Base-by-base conservation (phyloP, 53 echinoderm and acorn worm genomes). In the Holothuria scabra region DNA sequence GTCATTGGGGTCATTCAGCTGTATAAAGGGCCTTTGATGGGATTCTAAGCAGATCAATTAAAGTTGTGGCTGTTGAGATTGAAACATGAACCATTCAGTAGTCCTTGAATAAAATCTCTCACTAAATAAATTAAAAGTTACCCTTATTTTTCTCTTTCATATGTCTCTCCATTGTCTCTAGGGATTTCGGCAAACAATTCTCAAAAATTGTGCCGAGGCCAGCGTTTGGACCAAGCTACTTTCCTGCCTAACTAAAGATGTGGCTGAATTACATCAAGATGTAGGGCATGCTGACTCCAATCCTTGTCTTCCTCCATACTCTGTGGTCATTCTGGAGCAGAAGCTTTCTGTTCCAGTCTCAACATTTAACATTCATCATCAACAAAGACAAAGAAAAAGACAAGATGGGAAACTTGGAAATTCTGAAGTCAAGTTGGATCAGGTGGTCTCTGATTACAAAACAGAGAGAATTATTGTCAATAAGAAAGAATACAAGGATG, bases 141-240 rank as follows among this genome's bases (percentile, higher is more conserved):
- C 31, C 16, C 14, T 85, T 31, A 21, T 44, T 69, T 19, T 64
- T 64, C 18, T 52, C 52, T 18, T 18, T 16, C 52, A 6, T 52
- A 18, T 14, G 16, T 18, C 14, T 52, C 16, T 14, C 18, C 52
- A 52, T 52, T 52, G 52, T 67, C 79, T 81, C 3, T 89, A 96
- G 96, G 96, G 96, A 33, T 91, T 87, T 66, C 85, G 90, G 28
- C 94, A 94, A 71, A 87, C 89, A 18, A 88, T 87, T 62, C 68
- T 97, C 46, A 89, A 87, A 66, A 72, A 74, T 19, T 94, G 90
- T 66, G 86, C 92, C 18, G 94, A 94, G 46, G 72, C 83, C 60
- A 97, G 92, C 46, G 59, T 84, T 6, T 94, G 97, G 92, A 94
- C 97, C 71, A 97, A 92, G 38, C 85, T 94, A 19, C 90, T 90